A percentile compares a stretch with the other conserved stretches of the same genome.
Evolutionary conservation across 2,113 vertebrate species (phyloP).

Genomic region (Nycticebus coucang): DNA sequence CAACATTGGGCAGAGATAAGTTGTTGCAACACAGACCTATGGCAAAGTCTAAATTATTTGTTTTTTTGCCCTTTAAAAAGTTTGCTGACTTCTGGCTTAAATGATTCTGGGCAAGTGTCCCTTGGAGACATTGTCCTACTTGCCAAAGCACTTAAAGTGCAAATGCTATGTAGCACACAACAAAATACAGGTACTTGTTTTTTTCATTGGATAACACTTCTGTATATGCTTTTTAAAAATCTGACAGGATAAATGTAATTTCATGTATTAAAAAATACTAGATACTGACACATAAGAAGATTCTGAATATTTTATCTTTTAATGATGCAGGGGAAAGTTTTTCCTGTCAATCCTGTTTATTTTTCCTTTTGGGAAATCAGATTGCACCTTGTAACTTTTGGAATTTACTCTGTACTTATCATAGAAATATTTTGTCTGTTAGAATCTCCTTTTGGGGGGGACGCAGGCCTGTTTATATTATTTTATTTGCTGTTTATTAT

Average conservation of each 20-base stretch:
- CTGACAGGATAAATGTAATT: background rate
- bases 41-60: background rate
- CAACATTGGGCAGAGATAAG: background rate
- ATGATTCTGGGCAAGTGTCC: background rate
- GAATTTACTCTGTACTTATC: background rate
- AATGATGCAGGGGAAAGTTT: background rate
- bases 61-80: background rate
- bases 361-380: conserved; percentile 28
- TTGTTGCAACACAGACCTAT: background rate
- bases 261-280: background rate
- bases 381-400: background rate
- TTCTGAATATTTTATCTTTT: background rate
- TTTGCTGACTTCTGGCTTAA: background rate
- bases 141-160: background rate
- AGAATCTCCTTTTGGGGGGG: background rate
- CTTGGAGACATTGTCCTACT: background rate
- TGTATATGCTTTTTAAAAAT: background rate
- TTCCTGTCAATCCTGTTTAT: background rate
- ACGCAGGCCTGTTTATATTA: background rate
- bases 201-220: background rate
- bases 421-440: background rate
- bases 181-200: background rate
- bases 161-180: background rate
- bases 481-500: conserved; percentile 25
- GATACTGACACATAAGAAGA: background rate